A percentile compares a stretch with the other conserved stretches of the same genome.
Evolutionary conservation across 2,888 invertebrate species (phyloP).

Genomic region (Amphipyra tragopoginis): DNA sequence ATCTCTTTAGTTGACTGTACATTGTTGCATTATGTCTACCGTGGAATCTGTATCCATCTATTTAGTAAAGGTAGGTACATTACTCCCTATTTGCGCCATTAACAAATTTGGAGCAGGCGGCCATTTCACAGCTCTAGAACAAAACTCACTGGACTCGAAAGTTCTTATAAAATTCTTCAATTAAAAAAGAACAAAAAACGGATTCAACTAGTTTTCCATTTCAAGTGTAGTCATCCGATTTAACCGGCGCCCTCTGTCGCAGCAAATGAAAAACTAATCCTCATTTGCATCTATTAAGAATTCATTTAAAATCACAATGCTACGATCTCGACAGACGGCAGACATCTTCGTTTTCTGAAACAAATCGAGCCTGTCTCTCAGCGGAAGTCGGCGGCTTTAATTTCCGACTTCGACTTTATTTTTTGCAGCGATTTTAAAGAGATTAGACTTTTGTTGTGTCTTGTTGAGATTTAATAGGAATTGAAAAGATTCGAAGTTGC

Average conservation of each 20-base stretch:
- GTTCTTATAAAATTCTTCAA: constrained; percentile 13
- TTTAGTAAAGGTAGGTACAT: too few relatives aligned
- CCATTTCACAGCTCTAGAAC: too few relatives aligned
- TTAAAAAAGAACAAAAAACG: constrained; percentile 45
- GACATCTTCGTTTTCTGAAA: constrained; percentile 57
- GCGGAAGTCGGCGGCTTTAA: constrained; percentile 69
- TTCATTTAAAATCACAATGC: constrained; percentile 70
- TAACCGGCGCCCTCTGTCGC: constrained; percentile 41
- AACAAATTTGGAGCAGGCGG: too few relatives aligned
- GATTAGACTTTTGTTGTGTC: constrained; percentile 55
- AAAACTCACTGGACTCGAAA: background rate
- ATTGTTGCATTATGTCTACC: too few relatives aligned
- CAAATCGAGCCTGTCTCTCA: constrained; percentile 72
- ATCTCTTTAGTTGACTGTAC: too few relatives aligned
- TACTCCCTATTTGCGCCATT: too few relatives aligned
- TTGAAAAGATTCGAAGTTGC: constrained; percentile 23
- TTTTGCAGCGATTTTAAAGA: constrained; percentile 60
- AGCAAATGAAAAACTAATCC: constrained; percentile 56
- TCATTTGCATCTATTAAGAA: constrained; percentile 61
- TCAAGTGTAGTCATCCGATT: constrained; percentile 39
- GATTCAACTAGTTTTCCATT: constrained; percentile 47
- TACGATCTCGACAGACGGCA: constrained; percentile 39
- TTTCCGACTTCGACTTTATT: constrained; percentile 70
- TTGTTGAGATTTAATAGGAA: constrained; percentile 45
- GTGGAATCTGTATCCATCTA: too few relatives aligned